Evolutionary conservation across 2,888 invertebrate species (phyloP), one percentile per base, ranked within the genome.

Genomic region (Tetrapedia diversipes): DNA sequence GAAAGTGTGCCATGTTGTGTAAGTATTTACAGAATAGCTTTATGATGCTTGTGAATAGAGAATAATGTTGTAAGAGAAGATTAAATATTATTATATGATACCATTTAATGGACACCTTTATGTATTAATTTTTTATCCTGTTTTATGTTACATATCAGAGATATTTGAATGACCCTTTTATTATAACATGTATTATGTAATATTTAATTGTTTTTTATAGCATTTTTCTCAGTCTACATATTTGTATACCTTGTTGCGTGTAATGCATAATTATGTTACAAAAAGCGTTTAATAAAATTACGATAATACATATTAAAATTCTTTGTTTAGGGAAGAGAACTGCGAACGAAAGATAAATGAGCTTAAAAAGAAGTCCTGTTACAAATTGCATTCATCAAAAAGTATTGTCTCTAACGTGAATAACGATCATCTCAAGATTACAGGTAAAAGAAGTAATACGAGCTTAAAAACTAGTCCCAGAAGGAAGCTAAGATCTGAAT

Each of bases 241-340:
- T n/a, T n/a, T n/a, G n/a, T n/a, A n/a, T n/a, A n/a, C n/a, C n/a
- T n/a, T n/a, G n/a, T n/a, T n/a, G n/a, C n/a, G n/a, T n/a, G n/a
- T n/a, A 4, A 41, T 41, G 41, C 16, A 41, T 4, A 16, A 41
- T 4, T 41, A 41, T 16, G 4, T 41, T 4, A 16, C 16, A 16
- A 16, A 41, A 16, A 14, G 11, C 16, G 16, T 16, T 32, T 32
- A 1, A 3, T 32, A 32, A 0, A 14, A 24, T 7, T 47, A 29
- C 4, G 3, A 4, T 8, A 24, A 43, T 6, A 8, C 32, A 32
- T 10, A 60, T 10, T n/a, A n/a, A 51, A 37, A 22, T 45, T 32
- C 2, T n/a, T 41, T 2, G 45, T 66, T 51, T 56, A 80, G 80
- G 7, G 56, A 68, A 19, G 47, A 59, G 8, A 79, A 69, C 4